Conservation (phyloP, 2,888 invertebrate genomes). For the Trissoscelio sp. region DNA sequence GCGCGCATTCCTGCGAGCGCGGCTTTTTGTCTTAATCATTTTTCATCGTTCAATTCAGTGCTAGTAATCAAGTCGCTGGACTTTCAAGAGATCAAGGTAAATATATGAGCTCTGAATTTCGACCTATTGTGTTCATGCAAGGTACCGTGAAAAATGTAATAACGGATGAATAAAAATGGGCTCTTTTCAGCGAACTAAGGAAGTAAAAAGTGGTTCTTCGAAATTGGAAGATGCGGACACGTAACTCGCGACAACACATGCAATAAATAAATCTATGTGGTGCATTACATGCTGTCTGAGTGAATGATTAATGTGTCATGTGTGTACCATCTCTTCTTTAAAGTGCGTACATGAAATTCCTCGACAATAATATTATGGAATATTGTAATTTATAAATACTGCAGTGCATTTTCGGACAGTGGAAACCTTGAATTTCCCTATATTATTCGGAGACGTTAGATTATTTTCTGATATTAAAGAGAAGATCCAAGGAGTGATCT, state of each 20-base stretch:
- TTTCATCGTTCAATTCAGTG: constrained; percentile 18
- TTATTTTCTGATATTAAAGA: too few relatives aligned
- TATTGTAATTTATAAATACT: too few relatives aligned
- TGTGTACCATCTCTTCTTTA: constrained; percentile 17
- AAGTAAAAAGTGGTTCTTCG: constrained; percentile 19
- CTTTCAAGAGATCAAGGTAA: background rate
- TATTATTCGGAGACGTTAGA: too few relatives aligned
- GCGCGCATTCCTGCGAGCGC: constrained; percentile 6
- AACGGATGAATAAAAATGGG: background rate
- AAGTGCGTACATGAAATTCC: background rate
- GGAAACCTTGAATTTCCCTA: too few relatives aligned
- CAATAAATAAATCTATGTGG: constrained; percentile 81
- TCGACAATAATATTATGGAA: too few relatives aligned
- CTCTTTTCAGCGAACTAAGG: constrained; percentile 1
- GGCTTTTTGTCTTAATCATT: constrained; percentile 20
- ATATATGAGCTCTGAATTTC: background rate
- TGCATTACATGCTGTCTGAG: constrained; percentile 78
- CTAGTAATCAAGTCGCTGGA: background rate
- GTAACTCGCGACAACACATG: constrained; percentile 73
- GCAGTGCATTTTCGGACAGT: background rate
- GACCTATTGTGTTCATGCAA: background rate
- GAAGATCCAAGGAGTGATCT: too few relatives aligned
- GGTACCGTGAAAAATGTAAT: constrained; percentile 1
- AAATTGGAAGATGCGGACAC: constrained; percentile 33
- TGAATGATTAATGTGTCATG: constrained; percentile 77